phyloP scores from a whole-genome alignment of 2,888 invertebrate genomes.

The Melipona beecheii region DNA sequence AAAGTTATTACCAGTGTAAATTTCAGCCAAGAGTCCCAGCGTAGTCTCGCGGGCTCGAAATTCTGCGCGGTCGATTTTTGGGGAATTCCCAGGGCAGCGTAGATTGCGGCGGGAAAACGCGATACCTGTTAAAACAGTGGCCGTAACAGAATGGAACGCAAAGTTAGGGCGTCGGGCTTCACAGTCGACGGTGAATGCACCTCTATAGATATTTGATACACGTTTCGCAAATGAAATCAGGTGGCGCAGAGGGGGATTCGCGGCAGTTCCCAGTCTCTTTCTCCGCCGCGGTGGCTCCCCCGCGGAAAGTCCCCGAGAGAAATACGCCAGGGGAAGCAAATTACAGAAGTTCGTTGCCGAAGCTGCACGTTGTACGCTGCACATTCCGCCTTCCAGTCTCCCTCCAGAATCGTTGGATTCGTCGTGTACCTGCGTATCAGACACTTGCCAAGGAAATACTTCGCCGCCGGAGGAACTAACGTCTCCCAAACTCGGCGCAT shows the following conservation, averaged over 20 bases:
- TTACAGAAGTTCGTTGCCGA: slow-evolving; percentile 71
- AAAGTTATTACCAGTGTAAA: not conserved
- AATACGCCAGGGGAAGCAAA: slow-evolving; percentile 69
- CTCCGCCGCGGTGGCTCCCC: slow-evolving; percentile 1
- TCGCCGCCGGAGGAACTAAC: slow-evolving; percentile 7
- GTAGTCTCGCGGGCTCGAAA: not conserved
- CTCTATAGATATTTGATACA: slow-evolving; percentile 46
- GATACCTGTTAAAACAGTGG: slow-evolving; percentile 25
- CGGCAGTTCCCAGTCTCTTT: slow-evolving; percentile 48
- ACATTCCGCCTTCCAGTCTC: slow-evolving; percentile 55
- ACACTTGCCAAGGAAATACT: slow-evolving; percentile 29
- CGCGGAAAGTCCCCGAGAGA: slow-evolving; percentile 56
- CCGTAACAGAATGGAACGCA: slow-evolving; percentile 1
- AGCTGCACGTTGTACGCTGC: not conserved
- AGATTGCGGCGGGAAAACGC: not conserved
- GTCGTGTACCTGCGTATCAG: slow-evolving; percentile 36
- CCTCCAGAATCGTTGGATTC: slow-evolving; percentile 54
- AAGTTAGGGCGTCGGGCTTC: slow-evolving; percentile 36
- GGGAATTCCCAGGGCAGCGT: not conserved
- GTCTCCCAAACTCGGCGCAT: not conserved
- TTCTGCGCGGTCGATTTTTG: not conserved
- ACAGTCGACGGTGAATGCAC: slow-evolving; percentile 5
- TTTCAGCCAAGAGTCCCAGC: not conserved
- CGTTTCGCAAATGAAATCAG: slow-evolving; percentile 69
- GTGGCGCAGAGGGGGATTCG: slow-evolving; percentile 35